Percentiles rank a stretch among this genome's conserved stretches.
Evolutionary conservation across 1,140 invertebrate species (phyloP).

Genomic region (Diorhabda elongata): DNA sequence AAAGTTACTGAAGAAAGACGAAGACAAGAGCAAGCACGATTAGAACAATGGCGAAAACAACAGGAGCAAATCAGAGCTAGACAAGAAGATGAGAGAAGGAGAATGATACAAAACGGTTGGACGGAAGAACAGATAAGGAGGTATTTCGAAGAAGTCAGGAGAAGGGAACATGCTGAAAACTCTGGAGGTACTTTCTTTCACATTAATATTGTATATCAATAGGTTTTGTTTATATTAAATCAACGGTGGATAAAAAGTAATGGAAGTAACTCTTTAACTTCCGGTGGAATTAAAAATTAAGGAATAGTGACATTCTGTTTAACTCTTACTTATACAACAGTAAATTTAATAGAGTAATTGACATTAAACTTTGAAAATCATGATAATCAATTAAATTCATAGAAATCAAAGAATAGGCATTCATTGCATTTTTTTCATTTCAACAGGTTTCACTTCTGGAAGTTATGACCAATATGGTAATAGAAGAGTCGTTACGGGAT

Average conservation of each 20-base stretch:
- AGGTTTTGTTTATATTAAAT: no score
- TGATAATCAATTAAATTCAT: no score
- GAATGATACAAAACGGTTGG: neutral
- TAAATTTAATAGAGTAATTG: no score
- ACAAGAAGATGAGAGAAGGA: slow-evolving; percentile 9
- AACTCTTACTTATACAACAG: no score
- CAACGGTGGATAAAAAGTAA: no score
- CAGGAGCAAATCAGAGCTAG: neutral
- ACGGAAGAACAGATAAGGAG: slow-evolving; percentile 5
- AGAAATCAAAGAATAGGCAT: no score
- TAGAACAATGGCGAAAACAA: neutral
- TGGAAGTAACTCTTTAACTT: no score
- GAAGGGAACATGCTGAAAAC: neutral
- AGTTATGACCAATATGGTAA: slow-evolving; percentile 1
- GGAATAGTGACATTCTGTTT: no score
- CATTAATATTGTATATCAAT: no score
- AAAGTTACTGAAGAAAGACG: slow-evolving; percentile 9
- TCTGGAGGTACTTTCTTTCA: neutral
- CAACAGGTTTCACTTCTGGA: neutral
- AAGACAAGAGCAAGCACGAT: neutral
- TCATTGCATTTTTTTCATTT: no score
- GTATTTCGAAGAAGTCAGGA: slow-evolving; percentile 1
- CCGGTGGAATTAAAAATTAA: no score
- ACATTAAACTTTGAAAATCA: no score
- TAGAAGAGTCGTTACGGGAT: slow-evolving; percentile 16